Evolutionary conservation across 2,888 invertebrate genomes (phyloP).

Genomic region (Odontocolon sp.): DNA sequence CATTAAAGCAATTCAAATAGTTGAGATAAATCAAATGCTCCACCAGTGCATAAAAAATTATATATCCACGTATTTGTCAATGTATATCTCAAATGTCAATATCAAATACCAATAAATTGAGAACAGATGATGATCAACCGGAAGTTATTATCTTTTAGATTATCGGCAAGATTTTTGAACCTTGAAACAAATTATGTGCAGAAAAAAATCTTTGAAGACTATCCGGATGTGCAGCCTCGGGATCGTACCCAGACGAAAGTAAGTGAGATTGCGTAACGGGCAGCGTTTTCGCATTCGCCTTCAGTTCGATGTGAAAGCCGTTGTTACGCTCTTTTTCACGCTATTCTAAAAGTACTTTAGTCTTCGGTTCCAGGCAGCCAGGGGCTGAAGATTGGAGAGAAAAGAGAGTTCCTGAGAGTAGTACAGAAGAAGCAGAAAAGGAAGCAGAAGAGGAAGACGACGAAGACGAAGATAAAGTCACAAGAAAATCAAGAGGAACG

Average conservation of each 20-base stretch:
- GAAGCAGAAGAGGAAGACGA: not conserved
- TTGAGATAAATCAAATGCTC: no score
- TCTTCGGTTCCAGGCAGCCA: no score
- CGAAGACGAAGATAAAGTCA: not conserved
- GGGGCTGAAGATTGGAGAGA: no score
- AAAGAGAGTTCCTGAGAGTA: no score
- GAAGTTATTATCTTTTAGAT: not conserved
- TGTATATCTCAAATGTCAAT: no score
- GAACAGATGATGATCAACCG: constrained; percentile 3
- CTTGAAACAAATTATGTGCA: no score
- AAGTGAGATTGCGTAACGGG: constrained; percentile 8
- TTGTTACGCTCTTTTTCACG: constrained; percentile 4
- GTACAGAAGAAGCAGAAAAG: not conserved
- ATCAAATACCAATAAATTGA: no score
- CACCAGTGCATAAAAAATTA: no score
- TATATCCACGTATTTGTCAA: no score
- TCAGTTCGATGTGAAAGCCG: constrained; percentile 22
- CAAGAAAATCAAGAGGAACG: constrained; percentile 31
- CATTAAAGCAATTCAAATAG: no score
- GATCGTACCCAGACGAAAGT: not conserved
- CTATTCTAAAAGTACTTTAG: constrained; percentile 4
- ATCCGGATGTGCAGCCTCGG: not conserved
- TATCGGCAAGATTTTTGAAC: no score
- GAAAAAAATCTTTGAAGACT: not conserved
- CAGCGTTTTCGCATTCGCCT: not conserved